Percentiles rank a stretch among this genome's conserved stretches.
Conservation (phyloP, 2,797 vertebrate genomes). For the Aratinga solstitialis region DNA sequence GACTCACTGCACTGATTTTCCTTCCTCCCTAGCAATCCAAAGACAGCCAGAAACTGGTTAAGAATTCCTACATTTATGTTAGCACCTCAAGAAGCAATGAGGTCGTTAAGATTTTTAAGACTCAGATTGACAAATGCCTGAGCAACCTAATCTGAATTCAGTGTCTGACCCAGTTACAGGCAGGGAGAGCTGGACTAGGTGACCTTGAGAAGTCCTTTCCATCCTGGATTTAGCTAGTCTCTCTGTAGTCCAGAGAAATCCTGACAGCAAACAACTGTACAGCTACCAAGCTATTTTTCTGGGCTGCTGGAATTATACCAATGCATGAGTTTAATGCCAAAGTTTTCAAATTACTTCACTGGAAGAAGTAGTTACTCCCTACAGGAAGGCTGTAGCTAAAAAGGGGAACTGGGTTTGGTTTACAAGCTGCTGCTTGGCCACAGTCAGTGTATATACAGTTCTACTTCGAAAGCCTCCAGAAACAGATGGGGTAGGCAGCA, state of each 20-base stretch:
- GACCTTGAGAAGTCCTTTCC: slow-evolving; percentile 8
- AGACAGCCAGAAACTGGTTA: neutral
- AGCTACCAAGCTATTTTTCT: neutral
- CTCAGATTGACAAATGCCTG: neutral
- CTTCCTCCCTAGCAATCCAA: neutral
- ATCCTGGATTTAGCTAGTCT: neutral
- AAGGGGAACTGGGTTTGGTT: neutral
- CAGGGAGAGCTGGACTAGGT: neutral
- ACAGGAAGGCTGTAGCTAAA: neutral
- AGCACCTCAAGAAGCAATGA: neutral
- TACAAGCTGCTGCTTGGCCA: neutral
- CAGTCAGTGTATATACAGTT: neutral
- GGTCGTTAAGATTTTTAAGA: neutral
- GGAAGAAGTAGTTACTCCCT: neutral
- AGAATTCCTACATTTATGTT: neutral
- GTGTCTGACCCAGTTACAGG: neutral
- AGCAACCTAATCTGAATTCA: neutral
- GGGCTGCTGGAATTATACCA: neutral
- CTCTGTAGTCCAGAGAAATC: neutral
- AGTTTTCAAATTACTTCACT: neutral
- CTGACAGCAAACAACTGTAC: neutral
- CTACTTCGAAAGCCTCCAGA: neutral
- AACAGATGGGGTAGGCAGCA: neutral
- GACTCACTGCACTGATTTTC: neutral
- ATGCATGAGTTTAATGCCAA: neutral